Percentiles rank a stretch among this genome's conserved stretches.
Conservation (phyloP, 2,797 vertebrate species). For the Gila robusta region DNA sequence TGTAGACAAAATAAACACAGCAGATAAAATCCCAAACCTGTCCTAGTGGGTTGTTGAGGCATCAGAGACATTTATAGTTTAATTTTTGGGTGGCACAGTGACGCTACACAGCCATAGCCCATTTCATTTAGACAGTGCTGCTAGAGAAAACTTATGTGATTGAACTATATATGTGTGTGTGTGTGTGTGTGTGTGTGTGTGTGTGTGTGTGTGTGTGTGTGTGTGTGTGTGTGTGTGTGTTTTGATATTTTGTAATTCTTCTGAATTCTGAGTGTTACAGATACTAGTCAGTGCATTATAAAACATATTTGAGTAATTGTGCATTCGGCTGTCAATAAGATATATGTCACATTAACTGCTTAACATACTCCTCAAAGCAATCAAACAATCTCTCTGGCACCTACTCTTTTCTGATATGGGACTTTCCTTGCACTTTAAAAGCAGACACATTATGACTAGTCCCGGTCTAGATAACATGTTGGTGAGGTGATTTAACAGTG, state of each 20-base stretch:
- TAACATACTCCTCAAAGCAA: constrained; percentile 15
- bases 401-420: constrained; percentile 15
- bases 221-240: no score
- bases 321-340: neutral
- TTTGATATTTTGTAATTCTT: neutral
- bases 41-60: constrained; percentile 20
- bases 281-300: neutral
- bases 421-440: constrained; percentile 13
- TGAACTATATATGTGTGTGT: neutral
- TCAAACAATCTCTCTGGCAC: constrained; percentile 28
- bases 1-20: constrained; percentile 44
- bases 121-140: neutral
- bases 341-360: neutral
- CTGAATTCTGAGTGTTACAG: neutral
- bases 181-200: no score
- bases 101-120: neutral
- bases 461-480: constrained; percentile 12
- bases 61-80: constrained; percentile 1
- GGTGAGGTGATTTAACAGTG: neutral
- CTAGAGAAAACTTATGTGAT: neutral
- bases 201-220: no score
- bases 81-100: neutral
- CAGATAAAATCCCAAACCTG: neutral
- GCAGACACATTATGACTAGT: constrained; percentile 39
- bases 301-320: neutral